Evolutionary conservation across 2,797 vertebrate genomes (phyloP).

Genomic region (Pipistrellus kuhlii): DNA sequence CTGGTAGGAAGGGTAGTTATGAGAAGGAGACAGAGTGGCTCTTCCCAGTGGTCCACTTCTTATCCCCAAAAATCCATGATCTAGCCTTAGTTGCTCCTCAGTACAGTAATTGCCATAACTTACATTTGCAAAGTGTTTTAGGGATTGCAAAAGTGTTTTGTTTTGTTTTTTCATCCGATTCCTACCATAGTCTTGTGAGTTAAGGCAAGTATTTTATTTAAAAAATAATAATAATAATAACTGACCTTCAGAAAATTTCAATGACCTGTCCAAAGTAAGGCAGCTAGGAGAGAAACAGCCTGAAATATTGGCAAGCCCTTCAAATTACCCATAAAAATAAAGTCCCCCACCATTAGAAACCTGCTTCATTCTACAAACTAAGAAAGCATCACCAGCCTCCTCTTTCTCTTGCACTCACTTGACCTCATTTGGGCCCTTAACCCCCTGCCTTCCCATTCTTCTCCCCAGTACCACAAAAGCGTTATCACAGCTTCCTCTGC

Average conservation of each 20-base stretch:
- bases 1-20: not conserved
- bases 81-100: not conserved
- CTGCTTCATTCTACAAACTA: not conserved
- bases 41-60: not conserved
- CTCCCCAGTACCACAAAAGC: not conserved
- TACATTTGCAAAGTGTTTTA: not conserved
- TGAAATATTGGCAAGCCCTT: not conserved
- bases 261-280: not conserved
- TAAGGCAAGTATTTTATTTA: not conserved
- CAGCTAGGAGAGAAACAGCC: not conserved
- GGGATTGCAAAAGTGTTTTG: not conserved
- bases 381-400: not conserved
- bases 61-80: not conserved
- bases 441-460: not conserved
- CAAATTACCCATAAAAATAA: not conserved
- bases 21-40: not conserved
- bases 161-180: not conserved
- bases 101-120: not conserved
- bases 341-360: not conserved
- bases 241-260: not conserved
- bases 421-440: not conserved
- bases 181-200: not conserved
- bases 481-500: not conserved
- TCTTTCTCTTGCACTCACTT: not conserved
- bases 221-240: not conserved